phyloP scores from a whole-genome alignment of 30 jellyfish, hydroid and myxozoan species.

The Aurelia aurita region DNA sequence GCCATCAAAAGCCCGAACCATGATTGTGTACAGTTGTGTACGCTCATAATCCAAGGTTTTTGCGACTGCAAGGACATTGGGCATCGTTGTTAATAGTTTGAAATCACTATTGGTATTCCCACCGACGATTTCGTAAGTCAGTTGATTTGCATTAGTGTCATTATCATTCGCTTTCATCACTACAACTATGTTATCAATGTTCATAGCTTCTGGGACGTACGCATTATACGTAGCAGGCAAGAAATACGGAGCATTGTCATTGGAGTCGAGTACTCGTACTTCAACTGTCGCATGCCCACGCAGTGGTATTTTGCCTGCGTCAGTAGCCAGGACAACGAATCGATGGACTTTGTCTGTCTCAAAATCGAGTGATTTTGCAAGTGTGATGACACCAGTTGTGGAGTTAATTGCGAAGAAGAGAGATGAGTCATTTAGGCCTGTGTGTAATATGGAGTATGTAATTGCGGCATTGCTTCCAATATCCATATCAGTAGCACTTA shows the following conservation, averaged over 20 bases:
- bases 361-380: slow-evolving; percentile 66
- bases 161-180: slow-evolving; percentile 74
- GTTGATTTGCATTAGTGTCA: slow-evolving; percentile 41
- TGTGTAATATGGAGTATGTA: slow-evolving; percentile 61
- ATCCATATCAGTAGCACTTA: slow-evolving; percentile 83
- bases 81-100: slow-evolving; percentile 17
- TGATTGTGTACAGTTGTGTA: slow-evolving; percentile 37
- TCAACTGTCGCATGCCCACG: slow-evolving; percentile 64
- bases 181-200: slow-evolving; percentile 43
- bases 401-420: slow-evolving; percentile 62
- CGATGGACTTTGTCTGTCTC: slow-evolving; percentile 53
- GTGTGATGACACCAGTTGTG: slow-evolving; percentile 72
- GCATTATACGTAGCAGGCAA: slow-evolving; percentile 50
- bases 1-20: slow-evolving; percentile 73
- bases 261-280: slow-evolving; percentile 71
- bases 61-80: slow-evolving; percentile 17
- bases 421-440: slow-evolving; percentile 54
- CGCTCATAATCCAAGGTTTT: slow-evolving; percentile 69
- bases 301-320: slow-evolving; percentile 56
- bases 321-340: slow-evolving; percentile 80
- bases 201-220: slow-evolving; percentile 72
- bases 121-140: slow-evolving; percentile 29
- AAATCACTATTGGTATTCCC: slow-evolving; percentile 33
- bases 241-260: slow-evolving; percentile 82
- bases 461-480: slow-evolving; percentile 70